Evolutionary conservation across 92 coral and sea anemone species (phyloP), one percentile per base, ranked within the genome.

Genomic region (Pocillopora grandis): DNA sequence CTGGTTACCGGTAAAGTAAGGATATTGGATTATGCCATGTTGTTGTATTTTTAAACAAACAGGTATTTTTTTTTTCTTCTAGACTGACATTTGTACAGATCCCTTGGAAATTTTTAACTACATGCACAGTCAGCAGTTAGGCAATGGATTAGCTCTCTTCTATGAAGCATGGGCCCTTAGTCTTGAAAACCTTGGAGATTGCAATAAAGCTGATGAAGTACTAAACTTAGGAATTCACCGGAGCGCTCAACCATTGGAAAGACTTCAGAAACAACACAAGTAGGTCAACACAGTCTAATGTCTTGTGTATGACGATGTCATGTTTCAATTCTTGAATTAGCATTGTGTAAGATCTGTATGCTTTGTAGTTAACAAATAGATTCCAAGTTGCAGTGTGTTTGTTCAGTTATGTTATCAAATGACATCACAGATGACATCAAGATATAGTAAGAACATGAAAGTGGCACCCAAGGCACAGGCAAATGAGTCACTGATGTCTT

Each of bases 131-230:
- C 98, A 94, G 61, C 87, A 92, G 55, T 75, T 94, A 37, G 89
- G 95, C 84, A 89, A 89, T 76, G 75, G 69, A 14, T 89, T 92
- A 80, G 93, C 98, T 31, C 77, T 87, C 23, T 90, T 96, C 85
- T 96, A 92, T 62, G 95, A 90, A 78, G 88, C 95, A 58, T 96
- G 98, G 98, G 98, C 98, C 27, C 88, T 87, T 70, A 83, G 80
- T 8, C 85, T 89, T 60, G 98, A 96, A 78, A 83, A 85, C 71
- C 68, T 82, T 11, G 98, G 93, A 35, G 86, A 92, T 80, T 56
- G 55, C 78, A 87, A 90, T 87, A 96, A 94, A 72, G 98, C 98
- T n/a, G 98, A 96, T 76, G 96, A 96, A 72, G 96, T 96, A 10
- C 87, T 83, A 52, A 85, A 23, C 70, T 86, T 94, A 70, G 98